phyloP scores from a whole-genome alignment of 2,113 vertebrate genomes.

The Elgaria multicarinata region DNA sequence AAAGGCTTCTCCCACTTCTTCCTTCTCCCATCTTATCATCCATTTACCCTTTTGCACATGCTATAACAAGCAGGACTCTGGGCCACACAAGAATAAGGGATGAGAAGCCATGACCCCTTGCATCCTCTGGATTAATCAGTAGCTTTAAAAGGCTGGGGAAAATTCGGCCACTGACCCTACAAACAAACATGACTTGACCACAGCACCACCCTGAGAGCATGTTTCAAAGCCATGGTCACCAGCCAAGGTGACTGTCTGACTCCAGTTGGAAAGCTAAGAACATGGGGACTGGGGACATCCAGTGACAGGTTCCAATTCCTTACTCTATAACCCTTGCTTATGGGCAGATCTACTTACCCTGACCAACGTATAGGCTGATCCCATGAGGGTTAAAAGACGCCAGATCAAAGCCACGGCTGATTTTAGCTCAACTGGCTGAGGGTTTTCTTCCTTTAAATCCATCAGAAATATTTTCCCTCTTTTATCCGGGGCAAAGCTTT shows the following conservation, averaged over 20 bases:
- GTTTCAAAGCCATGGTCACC: not conserved
- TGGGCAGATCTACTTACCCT: slow-evolving; percentile 74
- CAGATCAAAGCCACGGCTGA: slow-evolving; percentile 87
- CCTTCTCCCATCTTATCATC: not conserved
- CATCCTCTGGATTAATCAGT: not conserved
- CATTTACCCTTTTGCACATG: too few species aligned
- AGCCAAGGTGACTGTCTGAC: not conserved
- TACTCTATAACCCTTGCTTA: fast-evolving
- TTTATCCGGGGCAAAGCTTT: slow-evolving; percentile 70
- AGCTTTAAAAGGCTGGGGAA: not conserved
- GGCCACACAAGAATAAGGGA: not conserved
- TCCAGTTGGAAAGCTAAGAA: not conserved
- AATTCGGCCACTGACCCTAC: not conserved
- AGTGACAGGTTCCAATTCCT: not conserved
- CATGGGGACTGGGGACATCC: not conserved
- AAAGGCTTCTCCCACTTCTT: not conserved
- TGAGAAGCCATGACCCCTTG: not conserved
- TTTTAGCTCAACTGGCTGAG: slow-evolving; percentile 80
- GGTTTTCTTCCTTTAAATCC: slow-evolving; percentile 79
- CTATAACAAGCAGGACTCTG: not conserved
- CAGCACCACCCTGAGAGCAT: not conserved
- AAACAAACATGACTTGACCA: not conserved
- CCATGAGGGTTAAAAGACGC: slow-evolving; percentile 91
- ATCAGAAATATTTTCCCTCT: slow-evolving; percentile 85
- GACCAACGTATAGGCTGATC: slow-evolving; percentile 84